A percentile compares a stretch with the other conserved stretches of the same genome.
Evolutionary conservation across 2,888 invertebrate species (phyloP).

Genomic region (Gymnoscelis rufifasciata): DNA sequence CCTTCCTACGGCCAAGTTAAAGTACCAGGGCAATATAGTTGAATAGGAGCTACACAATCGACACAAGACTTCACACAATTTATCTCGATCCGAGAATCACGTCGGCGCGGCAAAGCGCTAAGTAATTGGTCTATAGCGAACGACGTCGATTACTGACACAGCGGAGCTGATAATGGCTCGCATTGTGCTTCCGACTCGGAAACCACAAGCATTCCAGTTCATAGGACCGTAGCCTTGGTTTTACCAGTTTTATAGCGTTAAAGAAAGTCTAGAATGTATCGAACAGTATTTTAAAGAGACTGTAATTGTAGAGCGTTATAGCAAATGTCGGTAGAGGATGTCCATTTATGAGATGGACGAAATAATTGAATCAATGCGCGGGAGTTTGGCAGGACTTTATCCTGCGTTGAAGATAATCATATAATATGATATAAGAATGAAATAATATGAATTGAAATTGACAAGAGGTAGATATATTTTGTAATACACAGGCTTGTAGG

Average conservation of each 20-base stretch:
- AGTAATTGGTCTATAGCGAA: slow-evolving; percentile 18
- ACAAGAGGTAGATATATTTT: too few species aligned
- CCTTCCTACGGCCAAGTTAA: not conserved
- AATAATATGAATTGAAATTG: too few species aligned
- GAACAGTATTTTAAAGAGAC: too few species aligned
- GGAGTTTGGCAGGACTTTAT: too few species aligned
- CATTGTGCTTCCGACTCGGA: slow-evolving; percentile 51
- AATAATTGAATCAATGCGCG: too few species aligned
- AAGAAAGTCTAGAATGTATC: too few species aligned
- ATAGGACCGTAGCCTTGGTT: slow-evolving; percentile 3
- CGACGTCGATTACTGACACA: slow-evolving; percentile 30
- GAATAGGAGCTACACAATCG: not conserved
- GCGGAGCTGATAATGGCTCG: slow-evolving; percentile 25
- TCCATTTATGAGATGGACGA: too few species aligned
- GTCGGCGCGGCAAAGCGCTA: slow-evolving; percentile 17
- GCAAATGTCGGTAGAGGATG: too few species aligned
- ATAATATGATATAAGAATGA: too few species aligned
- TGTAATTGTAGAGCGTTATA: too few species aligned
- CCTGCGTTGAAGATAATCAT: too few species aligned
- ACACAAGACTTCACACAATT: slow-evolving; percentile 6
- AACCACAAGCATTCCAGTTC: slow-evolving; percentile 50
- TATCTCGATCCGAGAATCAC: slow-evolving; percentile 9
- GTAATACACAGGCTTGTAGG: too few species aligned
- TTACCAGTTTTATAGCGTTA: not conserved
- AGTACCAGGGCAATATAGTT: not conserved